Base-by-base conservation (phyloP, 2,888 invertebrate genomes). In the Sphecodes monilicornis region DNA sequence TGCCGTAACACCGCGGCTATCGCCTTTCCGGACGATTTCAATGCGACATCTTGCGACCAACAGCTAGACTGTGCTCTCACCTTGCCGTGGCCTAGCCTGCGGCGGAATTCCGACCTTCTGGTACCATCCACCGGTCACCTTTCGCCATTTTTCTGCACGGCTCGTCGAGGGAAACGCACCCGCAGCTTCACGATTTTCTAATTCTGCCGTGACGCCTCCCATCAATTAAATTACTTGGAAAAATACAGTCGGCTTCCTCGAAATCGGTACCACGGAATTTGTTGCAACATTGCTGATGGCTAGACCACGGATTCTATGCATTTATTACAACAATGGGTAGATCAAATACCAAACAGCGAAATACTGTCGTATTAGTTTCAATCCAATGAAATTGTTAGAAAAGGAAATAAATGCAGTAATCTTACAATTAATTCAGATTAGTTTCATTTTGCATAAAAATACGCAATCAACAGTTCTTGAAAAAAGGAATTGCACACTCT, bases 71-170 rank as follows among this genome's bases (percentile, higher is more conserved):
- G 86, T 87, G 86, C 90, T 85, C 88, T 94, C 92, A 94, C 94
- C 94, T 94, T 94, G 94, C 92, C 91, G 88, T 90, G 94, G 92
- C 94, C 94, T 94, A 94, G 94, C 94, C 94, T 93, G 88, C 82
- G 93, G 94, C 93, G 84, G 85, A 89, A 90, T 87, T 88, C 80
- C 86, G 91, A 87, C 91, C 91, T 91, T 91, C 90, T 87, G 77
- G 86, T 91, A 90, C 90, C 90, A 90, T 90, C 90, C 89, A 90
- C 85, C 78, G 91, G 80, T 91, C 89, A 90, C 84, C 89, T 81
- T 78, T 82, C 72, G 72, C 84, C 84, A 69, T 72, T 78, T 68
- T 78, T 75, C 22, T 26, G 18, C 70, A 29, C 29, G 32, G 29
- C 39, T n/a, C 39, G 11, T 36, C 54, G 54, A 26, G 5, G 66